These are phyloP conservation scores for Papilio gigon DNA, from an alignment of 2,888 invertebrate genomes.

Conservation along the genomic window DNA sequence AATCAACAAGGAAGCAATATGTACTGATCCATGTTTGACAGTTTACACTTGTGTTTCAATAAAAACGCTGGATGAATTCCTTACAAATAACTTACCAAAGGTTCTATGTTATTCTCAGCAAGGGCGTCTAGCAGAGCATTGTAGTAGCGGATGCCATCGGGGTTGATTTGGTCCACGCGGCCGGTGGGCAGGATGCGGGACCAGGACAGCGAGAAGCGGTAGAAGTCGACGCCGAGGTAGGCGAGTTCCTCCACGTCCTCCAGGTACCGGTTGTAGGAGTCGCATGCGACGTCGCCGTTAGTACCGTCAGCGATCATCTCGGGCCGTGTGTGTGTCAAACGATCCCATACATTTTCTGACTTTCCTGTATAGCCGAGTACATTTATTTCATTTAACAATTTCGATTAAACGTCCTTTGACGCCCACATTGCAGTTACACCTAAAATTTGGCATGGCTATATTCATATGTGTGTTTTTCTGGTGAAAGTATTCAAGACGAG, in stretches of 20 bases:
- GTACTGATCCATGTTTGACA: background rate
- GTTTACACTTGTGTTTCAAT: background rate
- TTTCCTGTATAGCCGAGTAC: conserved; percentile 76
- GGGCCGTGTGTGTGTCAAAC: conserved; percentile 75
- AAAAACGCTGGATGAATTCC: background rate
- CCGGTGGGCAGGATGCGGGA: conserved; percentile 84
- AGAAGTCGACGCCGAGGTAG: conserved; percentile 81
- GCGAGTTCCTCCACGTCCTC: conserved; percentile 82
- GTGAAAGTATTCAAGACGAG: too few relatives aligned
- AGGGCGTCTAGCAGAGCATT: conserved; percentile 84
- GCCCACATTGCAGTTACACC: too few relatives aligned
- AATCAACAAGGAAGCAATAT: too few relatives aligned
- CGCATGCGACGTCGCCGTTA: conserved; percentile 86
- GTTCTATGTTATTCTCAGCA: conserved; percentile 83
- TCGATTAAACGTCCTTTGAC: too few relatives aligned
- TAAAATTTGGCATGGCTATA: too few relatives aligned
- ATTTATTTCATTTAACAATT: too few relatives aligned
- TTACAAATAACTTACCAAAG: conserved; percentile 70
- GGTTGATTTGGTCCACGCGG: conserved; percentile 78
- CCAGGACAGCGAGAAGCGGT: conserved; percentile 85
- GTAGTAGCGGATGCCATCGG: conserved; percentile 85
- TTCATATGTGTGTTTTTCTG: too few relatives aligned
- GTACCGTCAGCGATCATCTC: conserved; percentile 83
- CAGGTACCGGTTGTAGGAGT: conserved; percentile 86
- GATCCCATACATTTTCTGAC: conserved; percentile 85